Conservation (phyloP, 2,113 vertebrate species). For the Himantopus leucocephalus region DNA sequence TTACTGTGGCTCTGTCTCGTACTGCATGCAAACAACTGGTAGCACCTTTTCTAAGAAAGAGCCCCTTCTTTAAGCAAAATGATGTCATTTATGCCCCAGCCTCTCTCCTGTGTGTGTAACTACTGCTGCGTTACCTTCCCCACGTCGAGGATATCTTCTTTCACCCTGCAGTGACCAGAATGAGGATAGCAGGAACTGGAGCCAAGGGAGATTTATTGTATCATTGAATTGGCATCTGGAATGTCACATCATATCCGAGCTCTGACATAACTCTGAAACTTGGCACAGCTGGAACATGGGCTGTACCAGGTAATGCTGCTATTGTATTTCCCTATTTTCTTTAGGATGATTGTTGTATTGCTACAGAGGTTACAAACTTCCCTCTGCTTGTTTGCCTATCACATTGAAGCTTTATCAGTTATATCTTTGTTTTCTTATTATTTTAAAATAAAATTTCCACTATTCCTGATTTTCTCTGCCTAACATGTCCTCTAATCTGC, state of each 20-base stretch:
- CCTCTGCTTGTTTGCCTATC: conserved; percentile 35
- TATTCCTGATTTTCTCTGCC: neutral
- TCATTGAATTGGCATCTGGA: conserved; percentile 19
- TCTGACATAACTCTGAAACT: conserved; percentile 62
- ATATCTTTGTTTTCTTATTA: neutral
- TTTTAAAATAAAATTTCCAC: neutral
- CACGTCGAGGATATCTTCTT: conserved; percentile 42
- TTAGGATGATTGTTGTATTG: neutral
- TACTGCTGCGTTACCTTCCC: neutral
- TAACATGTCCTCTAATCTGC: neutral
- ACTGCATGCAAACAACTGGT: neutral
- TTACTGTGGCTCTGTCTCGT: neutral
- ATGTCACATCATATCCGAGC: conserved; percentile 27
- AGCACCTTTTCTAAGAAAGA: neutral
- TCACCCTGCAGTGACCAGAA: neutral
- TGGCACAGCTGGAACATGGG: conserved; percentile 51
- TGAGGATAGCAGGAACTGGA: neutral
- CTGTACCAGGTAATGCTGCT: conserved; percentile 56
- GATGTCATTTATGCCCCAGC: neutral
- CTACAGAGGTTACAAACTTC: conserved; percentile 46
- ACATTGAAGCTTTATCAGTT: neutral
- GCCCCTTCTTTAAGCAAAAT: neutral
- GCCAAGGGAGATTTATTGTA: neutral
- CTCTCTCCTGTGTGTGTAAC: neutral
- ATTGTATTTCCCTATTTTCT: conserved; percentile 68